Base-by-base conservation (phyloP, 1,140 invertebrate species). In the Venustaconcha ellipsiformis region DNA sequence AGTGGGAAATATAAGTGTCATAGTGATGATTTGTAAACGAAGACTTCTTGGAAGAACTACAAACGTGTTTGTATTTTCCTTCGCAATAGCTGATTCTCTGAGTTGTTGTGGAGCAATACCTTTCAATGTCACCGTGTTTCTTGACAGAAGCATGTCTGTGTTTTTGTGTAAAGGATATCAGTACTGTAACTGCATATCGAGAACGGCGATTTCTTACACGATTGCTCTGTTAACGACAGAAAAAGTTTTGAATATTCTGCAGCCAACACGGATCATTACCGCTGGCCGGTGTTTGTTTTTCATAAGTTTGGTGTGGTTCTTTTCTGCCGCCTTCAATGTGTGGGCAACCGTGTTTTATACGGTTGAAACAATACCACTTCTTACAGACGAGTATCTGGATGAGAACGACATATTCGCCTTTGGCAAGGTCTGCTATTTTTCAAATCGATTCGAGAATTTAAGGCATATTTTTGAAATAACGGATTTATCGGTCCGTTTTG, bases 211-310 rank as follows among this genome's bases (percentile, higher is more conserved):
- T 2, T 78, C 71, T 13, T 78, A 78, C 30, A 78, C 76, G n/a
- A 71, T 78, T 2, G 63, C 68, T 14, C 20, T 73, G 14, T 58
- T 72, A 17, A 72, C 76, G 14, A 78, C 76, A n/a, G 76, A 73
- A 48, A 78, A 78, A 65, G 71, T 76, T 18, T 55, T 76, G 23
- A 76, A 76, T 48, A 76, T 76, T 37, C 26, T 76, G 8, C 74
- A 76, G 17, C 74, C 74, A 20, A 65, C 74, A 15, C 18, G 76
- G 17, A 70, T 73, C 23, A 73, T 78, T 13, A 78, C 76, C 2
- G 76, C 76, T 15, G 76, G 76, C 18, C 48, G 76, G 18, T 78
- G 76, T 63, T 69, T 78, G 76, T 78, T 78, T 58, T 78, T 78
- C 66, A 78, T 78, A 13, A 78, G 59, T 57, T 37, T 78, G 0